Base-by-base conservation (phyloP, 1,140 invertebrate genomes). In the Brachionus rubens region DNA sequence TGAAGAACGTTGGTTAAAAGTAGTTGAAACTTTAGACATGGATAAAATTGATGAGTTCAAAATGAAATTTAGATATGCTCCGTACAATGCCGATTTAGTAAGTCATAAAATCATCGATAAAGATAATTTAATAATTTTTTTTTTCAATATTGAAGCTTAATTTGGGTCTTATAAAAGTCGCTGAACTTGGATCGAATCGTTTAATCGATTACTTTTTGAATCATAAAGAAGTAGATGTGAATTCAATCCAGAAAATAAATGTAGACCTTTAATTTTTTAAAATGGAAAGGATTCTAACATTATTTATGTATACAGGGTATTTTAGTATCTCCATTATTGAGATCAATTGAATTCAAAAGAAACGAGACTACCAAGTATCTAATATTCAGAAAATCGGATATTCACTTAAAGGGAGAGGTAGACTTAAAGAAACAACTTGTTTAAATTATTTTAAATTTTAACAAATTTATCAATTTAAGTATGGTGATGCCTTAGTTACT, bases 331-430 rank as follows among this genome's bases (percentile, higher is more conserved):
- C 40, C 75, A n/a, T 50, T 76, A 48, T 21, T 62, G 10, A 26
- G 26, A 24, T 26, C 75, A 6, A 76, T 76, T 24, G 36, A 54
- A 26, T 30, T 14, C 47, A 36, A 48, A 33, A 59, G 19, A 48
- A 50, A 59, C 26, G 56, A 76, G 16, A 48, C 75, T 1, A 33
- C 59, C 7, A 59, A 76, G 65, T 76, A 52, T 76, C 10, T 76
- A n/a, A 47, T 76, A 19, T 76, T 76, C 24, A 14, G 75, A 5
- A 36, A 52, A 47, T 54, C 75, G 9, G 30, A 67, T 65, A 62
- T 76, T 16, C 3, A 76, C 21, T 54, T 33, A 30, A 26, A 10
- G 2, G 72, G 72, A 43, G 50, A 76, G 14, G 68, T 72, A 72
- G 24, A 6, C 28, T 50, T n/a, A 50, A 50, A 16, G 19, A 50